Evolutionary conservation across 2,113 vertebrate species (phyloP).

Genomic region (Colius striatus): DNA sequence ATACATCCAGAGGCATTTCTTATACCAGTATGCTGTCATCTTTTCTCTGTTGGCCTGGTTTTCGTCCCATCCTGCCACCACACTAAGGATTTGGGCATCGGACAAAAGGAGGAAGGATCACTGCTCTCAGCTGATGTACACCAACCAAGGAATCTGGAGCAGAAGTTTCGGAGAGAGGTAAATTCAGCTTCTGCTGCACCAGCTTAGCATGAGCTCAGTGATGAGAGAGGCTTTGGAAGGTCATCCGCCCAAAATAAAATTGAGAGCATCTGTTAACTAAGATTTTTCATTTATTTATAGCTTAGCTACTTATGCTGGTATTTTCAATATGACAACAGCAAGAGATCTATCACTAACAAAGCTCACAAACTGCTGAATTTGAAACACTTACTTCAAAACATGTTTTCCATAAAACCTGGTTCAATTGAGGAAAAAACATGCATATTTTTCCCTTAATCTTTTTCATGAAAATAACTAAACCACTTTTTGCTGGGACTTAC

Average conservation of each 20-base stretch:
- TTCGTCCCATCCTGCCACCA: background rate
- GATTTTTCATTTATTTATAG: constrained; percentile 12
- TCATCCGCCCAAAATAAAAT: background rate
- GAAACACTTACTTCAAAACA: background rate
- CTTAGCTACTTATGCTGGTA: background rate
- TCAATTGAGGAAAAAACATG: background rate
- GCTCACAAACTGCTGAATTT: background rate
- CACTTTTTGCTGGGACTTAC: background rate
- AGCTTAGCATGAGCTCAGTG: background rate
- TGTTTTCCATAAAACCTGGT: background rate
- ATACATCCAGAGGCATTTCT: background rate
- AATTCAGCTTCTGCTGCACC: background rate
- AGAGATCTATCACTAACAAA: background rate
- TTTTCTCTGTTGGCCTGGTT: background rate
- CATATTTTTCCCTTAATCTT: background rate
- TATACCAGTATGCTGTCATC: background rate
- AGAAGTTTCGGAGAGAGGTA: background rate
- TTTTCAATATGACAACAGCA: background rate
- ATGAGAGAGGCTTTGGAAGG: background rate
- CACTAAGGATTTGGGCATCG: background rate
- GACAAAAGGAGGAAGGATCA: background rate
- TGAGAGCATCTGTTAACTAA: background rate
- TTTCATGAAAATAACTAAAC: background rate
- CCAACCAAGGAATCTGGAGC: rapidly evolving
- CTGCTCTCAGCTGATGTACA: background rate